Conservation (phyloP, 2,797 vertebrate species). For the Artibeus lituratus region DNA sequence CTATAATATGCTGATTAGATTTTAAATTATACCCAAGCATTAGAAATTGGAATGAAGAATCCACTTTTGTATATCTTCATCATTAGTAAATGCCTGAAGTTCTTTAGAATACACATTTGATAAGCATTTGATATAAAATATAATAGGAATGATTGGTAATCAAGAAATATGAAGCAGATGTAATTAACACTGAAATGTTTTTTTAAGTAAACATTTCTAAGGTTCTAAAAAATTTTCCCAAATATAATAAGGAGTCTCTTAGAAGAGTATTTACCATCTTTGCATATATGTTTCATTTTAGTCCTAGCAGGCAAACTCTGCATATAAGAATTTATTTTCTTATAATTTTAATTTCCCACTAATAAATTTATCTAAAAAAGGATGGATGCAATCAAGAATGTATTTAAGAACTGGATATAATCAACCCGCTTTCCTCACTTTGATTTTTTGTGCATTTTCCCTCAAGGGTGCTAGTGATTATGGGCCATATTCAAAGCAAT, state of each 20-base stretch:
- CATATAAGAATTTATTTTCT: constrained; percentile 2
- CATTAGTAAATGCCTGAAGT: not conserved
- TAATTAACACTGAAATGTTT: constrained; percentile 37
- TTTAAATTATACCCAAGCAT: not conserved
- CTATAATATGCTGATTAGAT: not conserved
- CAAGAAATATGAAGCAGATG: constrained; percentile 10
- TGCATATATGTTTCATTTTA: not conserved
- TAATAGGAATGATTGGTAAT: constrained; percentile 49
- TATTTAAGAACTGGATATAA: constrained; percentile 41
- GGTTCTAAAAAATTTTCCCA: not conserved
- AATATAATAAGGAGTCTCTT: not conserved
- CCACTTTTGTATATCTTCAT: not conserved
- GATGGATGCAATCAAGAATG: not conserved
- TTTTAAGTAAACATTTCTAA: constrained; percentile 10
- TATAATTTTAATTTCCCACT: constrained; percentile 6
- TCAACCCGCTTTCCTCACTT: not conserved
- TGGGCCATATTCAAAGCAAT: not conserved
- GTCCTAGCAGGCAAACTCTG: not conserved
- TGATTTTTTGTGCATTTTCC: not conserved
- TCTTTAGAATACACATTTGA: constrained; percentile 21
- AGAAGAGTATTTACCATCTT: not conserved
- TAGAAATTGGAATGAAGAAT: not conserved
- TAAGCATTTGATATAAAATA: not conserved
- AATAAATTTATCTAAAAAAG: constrained; percentile 34
- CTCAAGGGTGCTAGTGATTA: not conserved